Evolutionary conservation across 2,113 vertebrate species (phyloP), one percentile per base, ranked within the genome.

Genomic region (Hippocampus zosterae): DNA sequence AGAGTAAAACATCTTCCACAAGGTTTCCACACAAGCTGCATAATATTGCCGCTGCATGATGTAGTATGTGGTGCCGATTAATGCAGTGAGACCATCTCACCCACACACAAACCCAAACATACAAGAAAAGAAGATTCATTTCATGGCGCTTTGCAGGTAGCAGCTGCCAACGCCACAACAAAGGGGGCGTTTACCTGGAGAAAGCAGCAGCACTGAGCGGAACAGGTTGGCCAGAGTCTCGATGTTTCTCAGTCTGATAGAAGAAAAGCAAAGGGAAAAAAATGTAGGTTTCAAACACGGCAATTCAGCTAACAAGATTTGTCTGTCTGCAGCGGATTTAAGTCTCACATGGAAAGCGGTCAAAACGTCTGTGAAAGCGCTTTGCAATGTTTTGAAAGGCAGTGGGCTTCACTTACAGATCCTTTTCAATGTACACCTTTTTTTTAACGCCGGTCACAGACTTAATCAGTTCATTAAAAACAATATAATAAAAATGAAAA

Each of bases 141-240:
- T 75, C 74, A 76, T 71, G 67, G 71, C 70, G 41, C 70, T 67
- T 80, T 79, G 85, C 79, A 65, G 79, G 57, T 29, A 86, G 76
- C 69, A 79, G 72, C 82, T 63, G 72, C 81, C 65, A 81, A 75
- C 69, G 81, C 87, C 75, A 46, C 85, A 71, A 76, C 81, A 77
- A 81, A 79, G 69, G n/a, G 72, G 27, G 48, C 72, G 57, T 72
- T 94, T 93, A 62, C 89, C 83, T 70, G 95, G 94, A 33, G 94
- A 92, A 74, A 97, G 88, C 65, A 91, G 88, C 69, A 95, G 88
- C 75, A 95, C 93, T 0, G 95, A 96, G 68, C 94, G 94, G 27
- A 95, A 84, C 50, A 96, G 79, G 87, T 96, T 96, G 63, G 94
- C 94, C 84, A 96, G 89, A 0, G 92, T 96, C 88, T 97, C 94